Evolutionary conservation across 2,113 vertebrate genomes (phyloP), one percentile per base, ranked within the genome.

Genomic region (Microtus montanus): DNA sequence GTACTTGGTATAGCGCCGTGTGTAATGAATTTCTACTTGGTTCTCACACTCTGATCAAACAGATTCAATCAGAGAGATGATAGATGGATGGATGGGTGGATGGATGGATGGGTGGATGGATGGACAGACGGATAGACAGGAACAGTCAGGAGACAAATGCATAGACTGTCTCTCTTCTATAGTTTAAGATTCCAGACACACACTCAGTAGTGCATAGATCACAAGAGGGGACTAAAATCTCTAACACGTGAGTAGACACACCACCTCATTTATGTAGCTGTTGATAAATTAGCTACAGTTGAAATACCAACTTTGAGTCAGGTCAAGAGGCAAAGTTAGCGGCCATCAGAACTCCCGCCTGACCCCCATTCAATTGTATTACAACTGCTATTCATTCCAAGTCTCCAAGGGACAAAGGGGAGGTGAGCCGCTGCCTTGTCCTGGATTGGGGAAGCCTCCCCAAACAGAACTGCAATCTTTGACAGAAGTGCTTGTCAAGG

Each of bases 401-500:
- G 95, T 61, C n/a, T 92, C 84, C 90, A 54, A 96, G 94, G 58
- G 66, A 73, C 89, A 87, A 90, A 87, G 41, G 61, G 41, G 66
- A 91, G 64, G 52, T 41, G 87, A 86, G 92, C 79, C 61, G 49
- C 71, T 68, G 22, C 74, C 82, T 38, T 88, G 78, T 79, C 88
- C 54, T 19, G 30, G 89, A 92, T 93, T 87, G 35, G 75, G 94
- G 26, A 61, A 77, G 15, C 58, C 88, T 52, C 66, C 35, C 78
- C 73, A 85, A 86, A 38, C 26, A 75, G 58, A 47, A 71, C 19
- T 30, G 44, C 14, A 12, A 26, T 52, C 61, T 90, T 82, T 93
- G 86, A 93, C 86, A 71, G 89, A 41, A 47, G 78, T 84, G 66
- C 87, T 95, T 94, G 30, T 92, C 95, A 96, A 97, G 74, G 84